Percentiles rank a stretch among this genome's conserved stretches.
Conservation (phyloP, 2,113 vertebrate genomes). For the Indri indri region DNA sequence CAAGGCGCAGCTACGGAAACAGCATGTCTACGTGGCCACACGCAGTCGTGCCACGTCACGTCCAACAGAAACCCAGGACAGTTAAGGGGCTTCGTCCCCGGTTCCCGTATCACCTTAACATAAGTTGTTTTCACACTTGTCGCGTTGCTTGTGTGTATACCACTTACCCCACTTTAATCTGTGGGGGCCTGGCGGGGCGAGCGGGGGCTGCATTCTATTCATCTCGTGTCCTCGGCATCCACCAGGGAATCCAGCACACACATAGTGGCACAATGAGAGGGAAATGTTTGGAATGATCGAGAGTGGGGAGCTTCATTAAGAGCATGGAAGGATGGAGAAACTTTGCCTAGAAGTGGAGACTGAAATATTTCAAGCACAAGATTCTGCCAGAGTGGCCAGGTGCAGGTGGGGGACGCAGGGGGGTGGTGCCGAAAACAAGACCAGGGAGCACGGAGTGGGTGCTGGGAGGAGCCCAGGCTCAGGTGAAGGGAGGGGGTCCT, state of each 20-base stretch:
- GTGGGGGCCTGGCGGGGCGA: accelerated
- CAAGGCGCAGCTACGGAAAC: accelerated
- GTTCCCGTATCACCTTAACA: neutral
- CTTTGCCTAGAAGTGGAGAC: too few species aligned
- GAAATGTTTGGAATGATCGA: neutral
- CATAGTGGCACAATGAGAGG: accelerated
- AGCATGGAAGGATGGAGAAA: neutral
- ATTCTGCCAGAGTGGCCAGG: too few species aligned
- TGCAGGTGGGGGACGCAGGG: neutral
- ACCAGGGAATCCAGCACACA: too few species aligned
- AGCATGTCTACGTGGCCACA: accelerated
- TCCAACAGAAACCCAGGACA: neutral
- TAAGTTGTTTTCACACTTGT: accelerated
- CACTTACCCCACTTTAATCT: accelerated
- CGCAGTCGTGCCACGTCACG: accelerated
- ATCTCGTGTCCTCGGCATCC: too few species aligned
- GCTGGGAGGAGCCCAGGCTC: accelerated
- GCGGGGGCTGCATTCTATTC: accelerated
- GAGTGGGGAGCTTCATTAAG: neutral
- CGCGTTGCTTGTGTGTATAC: accelerated
- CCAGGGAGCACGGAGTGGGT: neutral
- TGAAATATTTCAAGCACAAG: neutral
- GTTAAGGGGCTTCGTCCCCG: neutral
- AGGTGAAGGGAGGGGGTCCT: neutral
- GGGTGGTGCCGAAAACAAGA: too few species aligned